Percentiles rank a stretch among this genome's conserved stretches.
Evolutionary conservation across 2,113 vertebrate species (phyloP).

Genomic region (Bambusicola thoracicus): DNA sequence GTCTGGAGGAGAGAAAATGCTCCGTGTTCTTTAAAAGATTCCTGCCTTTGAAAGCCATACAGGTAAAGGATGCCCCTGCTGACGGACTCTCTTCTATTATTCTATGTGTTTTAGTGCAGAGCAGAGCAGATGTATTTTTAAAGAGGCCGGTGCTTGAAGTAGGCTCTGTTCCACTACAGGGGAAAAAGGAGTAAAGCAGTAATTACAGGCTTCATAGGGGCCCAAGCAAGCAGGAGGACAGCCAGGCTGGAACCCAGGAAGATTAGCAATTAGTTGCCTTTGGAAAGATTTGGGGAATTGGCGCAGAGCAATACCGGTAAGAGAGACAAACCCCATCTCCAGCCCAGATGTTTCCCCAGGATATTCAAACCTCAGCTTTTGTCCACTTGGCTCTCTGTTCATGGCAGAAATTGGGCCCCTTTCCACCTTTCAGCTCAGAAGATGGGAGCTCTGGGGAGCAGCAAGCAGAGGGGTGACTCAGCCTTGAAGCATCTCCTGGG

Average conservation of each 20-base stretch:
- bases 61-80: background rate
- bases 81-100: slow-evolving; percentile 55
- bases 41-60: slow-evolving; percentile 1
- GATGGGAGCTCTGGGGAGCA: background rate
- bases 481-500: fast-evolving
- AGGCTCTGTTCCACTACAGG: slow-evolving; percentile 16
- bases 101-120: slow-evolving; percentile 40
- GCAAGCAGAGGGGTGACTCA: background rate
- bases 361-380: background rate
- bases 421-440: background rate
- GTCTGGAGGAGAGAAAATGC: background rate
- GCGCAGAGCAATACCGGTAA: background rate
- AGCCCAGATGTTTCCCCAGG: background rate
- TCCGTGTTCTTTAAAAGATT: background rate
- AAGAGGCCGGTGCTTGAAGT: slow-evolving; percentile 30
- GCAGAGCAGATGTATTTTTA: slow-evolving; percentile 64
- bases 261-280: background rate
- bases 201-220: background rate
- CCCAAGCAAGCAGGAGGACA: background rate
- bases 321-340: background rate
- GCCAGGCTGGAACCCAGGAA: background rate
- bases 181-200: slow-evolving; percentile 13
- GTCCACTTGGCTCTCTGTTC: background rate
- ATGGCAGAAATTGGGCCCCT: fast-evolving
- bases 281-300: background rate